Base-by-base conservation (phyloP, 2,888 invertebrate species). In the Nineta flava region DNA sequence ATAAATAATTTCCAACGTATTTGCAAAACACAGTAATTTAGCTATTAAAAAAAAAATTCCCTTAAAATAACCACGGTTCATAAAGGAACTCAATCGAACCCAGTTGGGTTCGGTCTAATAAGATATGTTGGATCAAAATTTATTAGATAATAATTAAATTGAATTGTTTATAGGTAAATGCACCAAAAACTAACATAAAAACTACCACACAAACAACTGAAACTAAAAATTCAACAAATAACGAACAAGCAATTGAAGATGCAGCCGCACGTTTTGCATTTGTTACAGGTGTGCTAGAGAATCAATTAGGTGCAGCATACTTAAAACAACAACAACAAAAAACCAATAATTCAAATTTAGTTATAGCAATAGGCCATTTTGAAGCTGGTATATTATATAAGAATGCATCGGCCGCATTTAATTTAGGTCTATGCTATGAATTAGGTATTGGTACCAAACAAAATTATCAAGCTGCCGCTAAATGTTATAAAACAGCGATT, bases 341-440 rank as follows among this genome's bases (percentile, higher is more conserved):
- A 26, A 26, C 26, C 26, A 26, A 26, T 26, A 26, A 26, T 2
- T 26, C 26, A 6, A 42, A 42, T 42, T 73, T 74, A 57, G 70
- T 73, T 41, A 67, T 76, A 51, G 76, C 75, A 53, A 62, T 78
- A 49, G 63, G 72, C 45, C 76, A 76, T 57, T 69, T 72, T 55
- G 57, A 61, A 55, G 71, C 70, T 50, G 79, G 79, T 53, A 74
- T 77, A 16, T 69, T 70, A 55, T 68, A 77, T 47, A 73, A 74
- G 54, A 74, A 78, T 61, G 68, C 75, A 48, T 73, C 74, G 53
- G 81, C 81, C 32, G 68, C 76, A 53, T 83, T 76, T 58, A 83
- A 83, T 61, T 66, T 83, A 53, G 83, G 76, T 2, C 59, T 83
- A 26, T 83, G 82, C 59, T 77, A 81, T 62, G 82, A 83, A 62